Percentiles rank a stretch among this genome's conserved stretches.
Conservation (phyloP, 1,140 invertebrate genomes). For the Drosophila varians region DNA sequence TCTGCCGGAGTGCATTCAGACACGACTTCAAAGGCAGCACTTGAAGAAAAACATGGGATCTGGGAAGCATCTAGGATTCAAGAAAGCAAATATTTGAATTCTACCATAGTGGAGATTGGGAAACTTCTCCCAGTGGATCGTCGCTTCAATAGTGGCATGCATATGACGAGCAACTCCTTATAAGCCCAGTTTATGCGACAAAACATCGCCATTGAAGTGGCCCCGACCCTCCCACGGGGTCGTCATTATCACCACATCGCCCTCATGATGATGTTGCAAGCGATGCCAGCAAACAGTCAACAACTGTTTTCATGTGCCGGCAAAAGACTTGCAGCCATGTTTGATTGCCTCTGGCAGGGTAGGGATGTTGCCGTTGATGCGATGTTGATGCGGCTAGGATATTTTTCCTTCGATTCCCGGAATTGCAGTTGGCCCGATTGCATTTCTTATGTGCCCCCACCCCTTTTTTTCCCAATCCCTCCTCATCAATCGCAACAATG, state of each 20-base stretch:
- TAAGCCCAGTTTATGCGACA: slow-evolving; percentile 58
- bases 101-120: background rate
- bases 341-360: slow-evolving; percentile 56
- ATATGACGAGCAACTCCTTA: slow-evolving; percentile 47
- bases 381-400: slow-evolving; percentile 46
- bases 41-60: background rate
- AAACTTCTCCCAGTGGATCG: background rate
- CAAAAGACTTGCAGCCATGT: slow-evolving; percentile 24
- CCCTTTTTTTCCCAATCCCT: no score
- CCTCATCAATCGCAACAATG: slow-evolving; percentile 31
- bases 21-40: slow-evolving; percentile 17
- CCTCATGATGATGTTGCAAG: slow-evolving; percentile 12
- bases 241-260: slow-evolving; percentile 5
- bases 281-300: slow-evolving; percentile 52
- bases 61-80: background rate
- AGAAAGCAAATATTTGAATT: background rate
- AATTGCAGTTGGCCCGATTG: slow-evolving; percentile 70
- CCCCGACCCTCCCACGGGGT: background rate
- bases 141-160: slow-evolving; percentile 13
- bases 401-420: slow-evolving; percentile 59
- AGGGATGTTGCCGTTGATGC: slow-evolving; percentile 2
- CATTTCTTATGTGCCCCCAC: slow-evolving; percentile 51
- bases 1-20: slow-evolving; percentile 12
- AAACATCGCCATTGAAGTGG: slow-evolving; percentile 47
- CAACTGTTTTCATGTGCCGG: slow-evolving; percentile 36